Conservation (phyloP, 2,797 vertebrate genomes). For the Pogoniulus pusillus region DNA sequence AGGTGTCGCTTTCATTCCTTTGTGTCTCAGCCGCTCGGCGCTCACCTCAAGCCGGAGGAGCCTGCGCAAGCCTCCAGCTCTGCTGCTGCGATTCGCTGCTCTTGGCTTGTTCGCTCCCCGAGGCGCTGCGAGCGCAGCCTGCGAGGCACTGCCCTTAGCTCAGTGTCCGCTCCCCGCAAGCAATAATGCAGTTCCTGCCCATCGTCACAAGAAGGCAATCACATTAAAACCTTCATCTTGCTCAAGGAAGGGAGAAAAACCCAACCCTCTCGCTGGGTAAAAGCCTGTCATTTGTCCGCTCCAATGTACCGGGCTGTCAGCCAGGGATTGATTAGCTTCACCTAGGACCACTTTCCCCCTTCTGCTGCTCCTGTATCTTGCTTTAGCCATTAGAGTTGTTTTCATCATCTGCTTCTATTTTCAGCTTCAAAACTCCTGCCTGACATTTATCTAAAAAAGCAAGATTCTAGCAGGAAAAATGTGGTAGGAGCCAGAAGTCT, state of each 20-base stretch:
- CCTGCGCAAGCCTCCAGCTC: neutral
- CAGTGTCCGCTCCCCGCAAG: slow-evolving; percentile 42
- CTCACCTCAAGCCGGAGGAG: slow-evolving; percentile 34
- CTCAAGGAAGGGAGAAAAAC: slow-evolving; percentile 43
- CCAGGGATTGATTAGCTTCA: slow-evolving; percentile 67
- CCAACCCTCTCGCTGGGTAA: slow-evolving; percentile 54
- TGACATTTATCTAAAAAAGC: slow-evolving; percentile 66
- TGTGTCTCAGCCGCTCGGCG: neutral
- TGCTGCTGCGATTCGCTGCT: slow-evolving; percentile 7
- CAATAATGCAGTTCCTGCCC: slow-evolving; percentile 61
- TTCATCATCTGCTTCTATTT: slow-evolving; percentile 67
- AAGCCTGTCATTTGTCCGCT: slow-evolving; percentile 71
- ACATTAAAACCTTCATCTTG: slow-evolving; percentile 74
- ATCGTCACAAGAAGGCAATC: slow-evolving; percentile 72
- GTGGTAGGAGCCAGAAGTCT: slow-evolving; percentile 15
- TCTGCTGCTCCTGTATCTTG: slow-evolving; percentile 56
- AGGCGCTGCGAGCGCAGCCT: slow-evolving; percentile 40
- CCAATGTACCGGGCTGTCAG: slow-evolving; percentile 59
- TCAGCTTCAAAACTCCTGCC: slow-evolving; percentile 40
- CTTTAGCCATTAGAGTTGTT: slow-evolving; percentile 66
- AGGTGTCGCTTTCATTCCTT: slow-evolving; percentile 29
- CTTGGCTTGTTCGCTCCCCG: slow-evolving; percentile 40
- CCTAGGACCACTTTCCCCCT: slow-evolving; percentile 52
- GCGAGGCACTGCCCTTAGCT: too few species aligned
- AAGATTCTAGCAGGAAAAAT: slow-evolving; percentile 46